Conservation (phyloP, 2,113 vertebrate species). For the Rhabdomys dilectus region DNA sequence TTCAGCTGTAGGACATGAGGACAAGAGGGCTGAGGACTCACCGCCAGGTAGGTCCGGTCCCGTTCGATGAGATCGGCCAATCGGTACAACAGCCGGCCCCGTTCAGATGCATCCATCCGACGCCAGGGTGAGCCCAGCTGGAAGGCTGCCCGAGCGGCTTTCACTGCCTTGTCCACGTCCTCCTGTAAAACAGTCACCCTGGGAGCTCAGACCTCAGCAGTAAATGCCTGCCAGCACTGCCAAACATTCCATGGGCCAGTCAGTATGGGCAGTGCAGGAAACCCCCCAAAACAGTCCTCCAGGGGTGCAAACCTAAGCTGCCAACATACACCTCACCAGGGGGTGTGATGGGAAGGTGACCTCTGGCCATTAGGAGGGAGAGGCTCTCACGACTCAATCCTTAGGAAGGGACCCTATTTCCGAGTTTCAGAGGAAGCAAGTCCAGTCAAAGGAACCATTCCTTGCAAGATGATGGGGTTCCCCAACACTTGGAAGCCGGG, state of each 20-base stretch:
- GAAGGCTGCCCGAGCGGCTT: conserved; percentile 94
- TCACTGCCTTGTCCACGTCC: conserved; percentile 95
- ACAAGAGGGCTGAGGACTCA: conserved; percentile 82
- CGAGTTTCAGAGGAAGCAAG: not conserved
- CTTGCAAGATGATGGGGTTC: not conserved
- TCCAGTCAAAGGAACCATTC: not conserved
- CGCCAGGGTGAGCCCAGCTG: conserved; percentile 96
- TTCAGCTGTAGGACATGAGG: not conserved
- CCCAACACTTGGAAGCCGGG: not conserved
- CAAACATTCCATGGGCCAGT: no score
- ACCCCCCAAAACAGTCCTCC: not conserved
- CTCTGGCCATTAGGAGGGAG: not conserved
- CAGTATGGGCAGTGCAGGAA: not conserved
- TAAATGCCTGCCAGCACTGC: not conserved
- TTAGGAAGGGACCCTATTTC: not conserved
- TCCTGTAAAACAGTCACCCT: conserved; percentile 85
- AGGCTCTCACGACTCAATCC: not conserved
- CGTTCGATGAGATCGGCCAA: conserved; percentile 95
- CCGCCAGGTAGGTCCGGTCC: conserved; percentile 94
- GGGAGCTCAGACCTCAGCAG: not conserved
- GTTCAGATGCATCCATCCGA: conserved; percentile 94
- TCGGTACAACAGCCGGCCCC: conserved; percentile 91
- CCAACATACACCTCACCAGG: not conserved
- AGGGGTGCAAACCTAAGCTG: rapidly evolving
- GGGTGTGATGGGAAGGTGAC: not conserved